Evolutionary conservation across 1,140 invertebrate species (phyloP).

Genomic region (Rhagoletis zephyria): DNA sequence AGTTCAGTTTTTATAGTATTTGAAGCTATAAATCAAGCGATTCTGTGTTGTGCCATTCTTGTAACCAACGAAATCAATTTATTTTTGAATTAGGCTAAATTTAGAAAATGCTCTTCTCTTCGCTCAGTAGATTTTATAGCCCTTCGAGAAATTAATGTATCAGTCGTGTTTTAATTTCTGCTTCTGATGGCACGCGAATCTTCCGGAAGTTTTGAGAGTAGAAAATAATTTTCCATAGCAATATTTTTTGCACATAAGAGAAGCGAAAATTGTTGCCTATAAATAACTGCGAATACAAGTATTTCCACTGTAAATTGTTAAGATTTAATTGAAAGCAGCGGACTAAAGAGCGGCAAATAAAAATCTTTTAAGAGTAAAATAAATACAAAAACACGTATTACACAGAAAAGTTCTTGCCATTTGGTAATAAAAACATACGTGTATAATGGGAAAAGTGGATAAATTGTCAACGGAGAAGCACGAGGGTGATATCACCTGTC

Average conservation of each 20-base stretch:
- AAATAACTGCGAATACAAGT: background rate
- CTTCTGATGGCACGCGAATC: background rate
- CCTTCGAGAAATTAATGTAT: background rate
- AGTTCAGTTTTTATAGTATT: too few species aligned
- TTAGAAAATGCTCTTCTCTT: background rate
- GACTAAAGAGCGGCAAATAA: background rate
- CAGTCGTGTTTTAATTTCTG: background rate
- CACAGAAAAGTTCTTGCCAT: too few species aligned
- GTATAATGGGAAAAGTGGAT: conserved; percentile 61
- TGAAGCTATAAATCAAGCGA: background rate
- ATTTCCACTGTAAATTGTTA: background rate
- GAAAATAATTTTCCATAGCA: background rate
- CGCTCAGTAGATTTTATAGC: background rate
- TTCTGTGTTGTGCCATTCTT: background rate
- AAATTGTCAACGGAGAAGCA: conserved; percentile 66
- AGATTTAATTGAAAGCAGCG: background rate
- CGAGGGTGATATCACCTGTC: conserved; percentile 67
- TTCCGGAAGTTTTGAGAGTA: background rate
- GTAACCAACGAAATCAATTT: background rate
- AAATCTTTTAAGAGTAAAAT: background rate
- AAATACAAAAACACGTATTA: background rate
- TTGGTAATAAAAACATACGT: too few species aligned
- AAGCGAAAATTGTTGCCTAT: background rate
- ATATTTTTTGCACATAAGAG: background rate
- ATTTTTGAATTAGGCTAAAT: conserved; percentile 8